Evolutionary conservation across 2,888 invertebrate genomes (phyloP).

Genomic region (Griposia aprilina): DNA sequence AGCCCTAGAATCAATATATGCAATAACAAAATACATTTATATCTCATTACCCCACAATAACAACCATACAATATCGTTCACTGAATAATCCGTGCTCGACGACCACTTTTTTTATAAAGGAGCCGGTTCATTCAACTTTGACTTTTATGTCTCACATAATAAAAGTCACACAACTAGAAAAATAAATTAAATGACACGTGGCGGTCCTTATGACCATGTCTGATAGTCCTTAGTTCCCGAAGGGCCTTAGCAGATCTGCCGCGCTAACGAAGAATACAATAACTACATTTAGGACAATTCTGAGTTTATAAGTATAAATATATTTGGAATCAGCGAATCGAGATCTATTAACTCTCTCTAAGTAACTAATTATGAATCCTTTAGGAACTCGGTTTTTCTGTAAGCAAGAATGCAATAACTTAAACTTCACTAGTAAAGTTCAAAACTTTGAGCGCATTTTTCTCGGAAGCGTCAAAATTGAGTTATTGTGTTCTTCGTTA

Average conservation of each 20-base stretch:
- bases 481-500: too few species aligned
- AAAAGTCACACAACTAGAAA: conserved; percentile 21
- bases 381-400: too few species aligned
- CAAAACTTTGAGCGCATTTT: too few species aligned
- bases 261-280: too few species aligned
- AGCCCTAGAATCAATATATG: background rate
- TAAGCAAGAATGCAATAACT: too few species aligned
- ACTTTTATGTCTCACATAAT: conserved; percentile 22
- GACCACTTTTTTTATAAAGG: conserved; percentile 4
- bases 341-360: too few species aligned
- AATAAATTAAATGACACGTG: conserved; percentile 56
- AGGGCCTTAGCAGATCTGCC: conserved; percentile 14
- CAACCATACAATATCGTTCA: conserved; percentile 44
- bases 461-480: too few species aligned
- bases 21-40: conserved; percentile 5
- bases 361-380: too few species aligned
- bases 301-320: too few species aligned
- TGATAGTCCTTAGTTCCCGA: conserved; percentile 28
- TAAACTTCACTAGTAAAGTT: too few species aligned
- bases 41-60: conserved; percentile 20
- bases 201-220: conserved; percentile 28
- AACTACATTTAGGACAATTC: too few species aligned
- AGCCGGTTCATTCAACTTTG: conserved; percentile 34
- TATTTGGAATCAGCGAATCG: too few species aligned
- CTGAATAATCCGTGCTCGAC: conserved; percentile 29